A percentile compares a stretch with the other conserved stretches of the same genome.
These are phyloP conservation scores for Orchestes rusci DNA, from an alignment of 2,888 invertebrate species.

Conservation along the genomic window DNA sequence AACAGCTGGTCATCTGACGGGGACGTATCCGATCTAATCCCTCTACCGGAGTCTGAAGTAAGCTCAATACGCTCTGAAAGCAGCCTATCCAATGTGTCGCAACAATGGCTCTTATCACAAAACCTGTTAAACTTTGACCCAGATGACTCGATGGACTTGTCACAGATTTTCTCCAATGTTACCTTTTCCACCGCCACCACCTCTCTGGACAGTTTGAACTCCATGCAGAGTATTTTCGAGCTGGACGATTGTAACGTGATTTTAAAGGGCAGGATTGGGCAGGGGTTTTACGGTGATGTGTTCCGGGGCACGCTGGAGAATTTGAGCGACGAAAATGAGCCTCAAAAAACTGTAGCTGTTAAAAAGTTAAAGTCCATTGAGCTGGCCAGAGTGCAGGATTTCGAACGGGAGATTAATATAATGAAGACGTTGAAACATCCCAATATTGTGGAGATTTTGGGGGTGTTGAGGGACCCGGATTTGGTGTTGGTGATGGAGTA, in stretches of 20 bases:
- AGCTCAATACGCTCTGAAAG: slow-evolving; percentile 11
- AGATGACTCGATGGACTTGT: slow-evolving; percentile 38
- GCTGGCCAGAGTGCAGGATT: slow-evolving; percentile 55
- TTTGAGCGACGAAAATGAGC: too few species aligned
- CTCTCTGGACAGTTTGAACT: slow-evolving; percentile 34
- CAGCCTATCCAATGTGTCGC: slow-evolving; percentile 30
- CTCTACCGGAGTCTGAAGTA: slow-evolving; percentile 28
- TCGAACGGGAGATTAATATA: slow-evolving; percentile 77
- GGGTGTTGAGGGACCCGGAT: slow-evolving; percentile 69
- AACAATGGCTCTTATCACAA: slow-evolving; percentile 26
- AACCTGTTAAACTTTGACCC: slow-evolving; percentile 32
- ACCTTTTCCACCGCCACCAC: slow-evolving; percentile 24
- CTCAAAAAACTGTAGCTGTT: background rate
- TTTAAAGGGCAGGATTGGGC: slow-evolving; percentile 53
- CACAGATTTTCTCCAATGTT: slow-evolving; percentile 33
- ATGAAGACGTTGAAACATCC: slow-evolving; percentile 81
- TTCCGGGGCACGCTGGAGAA: slow-evolving; percentile 13
- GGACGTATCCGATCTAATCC: slow-evolving; percentile 19
- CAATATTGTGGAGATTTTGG: slow-evolving; percentile 83
- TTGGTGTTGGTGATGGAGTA: slow-evolving; percentile 85
- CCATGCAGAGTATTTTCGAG: slow-evolving; percentile 50
- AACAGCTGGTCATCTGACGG: too few species aligned
- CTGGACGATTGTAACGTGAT: slow-evolving; percentile 53
- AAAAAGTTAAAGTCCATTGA: slow-evolving; percentile 18
- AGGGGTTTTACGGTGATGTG: slow-evolving; percentile 19